Evolutionary conservation across 2,888 invertebrate species (phyloP).

Genomic region (Caenorhabditis plicata): DNA sequence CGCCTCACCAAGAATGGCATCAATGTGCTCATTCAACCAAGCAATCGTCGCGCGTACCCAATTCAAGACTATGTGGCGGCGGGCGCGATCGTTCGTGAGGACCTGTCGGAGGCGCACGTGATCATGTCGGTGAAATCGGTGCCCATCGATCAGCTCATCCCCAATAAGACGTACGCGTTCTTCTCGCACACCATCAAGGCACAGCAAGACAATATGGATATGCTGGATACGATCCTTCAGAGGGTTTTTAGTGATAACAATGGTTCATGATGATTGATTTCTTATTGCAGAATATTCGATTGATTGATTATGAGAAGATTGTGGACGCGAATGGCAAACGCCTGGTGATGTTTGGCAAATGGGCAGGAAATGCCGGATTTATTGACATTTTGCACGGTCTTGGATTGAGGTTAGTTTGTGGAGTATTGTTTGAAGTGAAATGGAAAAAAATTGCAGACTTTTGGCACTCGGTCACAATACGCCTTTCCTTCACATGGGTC

Average conservation of each 20-base stretch:
- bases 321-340: slow-evolving; percentile 85
- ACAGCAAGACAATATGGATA: slow-evolving; percentile 94
- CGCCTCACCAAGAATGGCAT: slow-evolving; percentile 83
- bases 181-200: slow-evolving; percentile 99
- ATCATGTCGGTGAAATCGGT: slow-evolving; percentile 94
- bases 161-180: slow-evolving; percentile 95
- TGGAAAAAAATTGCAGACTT: slow-evolving; percentile 74
- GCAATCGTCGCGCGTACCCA: slow-evolving; percentile 93
- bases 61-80: slow-evolving; percentile 91
- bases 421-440: neutral
- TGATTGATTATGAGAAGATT: slow-evolving; percentile 95
- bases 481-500: slow-evolving; percentile 97
- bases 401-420: slow-evolving; percentile 75
- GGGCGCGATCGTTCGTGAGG: slow-evolving; percentile 90
- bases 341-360: slow-evolving; percentile 96
- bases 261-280: no score
- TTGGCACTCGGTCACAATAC: slow-evolving; percentile 96
- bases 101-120: slow-evolving; percentile 90
- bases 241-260: no score
- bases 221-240: slow-evolving; percentile 90
- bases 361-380: slow-evolving; percentile 91
- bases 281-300: slow-evolving; percentile 79
- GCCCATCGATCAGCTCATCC: slow-evolving; percentile 81
- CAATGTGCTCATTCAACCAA: slow-evolving; percentile 95
- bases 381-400: slow-evolving; percentile 96